Evolutionary conservation across 1,140 invertebrate species (phyloP).

Genomic region (Ectropis grisescens): DNA sequence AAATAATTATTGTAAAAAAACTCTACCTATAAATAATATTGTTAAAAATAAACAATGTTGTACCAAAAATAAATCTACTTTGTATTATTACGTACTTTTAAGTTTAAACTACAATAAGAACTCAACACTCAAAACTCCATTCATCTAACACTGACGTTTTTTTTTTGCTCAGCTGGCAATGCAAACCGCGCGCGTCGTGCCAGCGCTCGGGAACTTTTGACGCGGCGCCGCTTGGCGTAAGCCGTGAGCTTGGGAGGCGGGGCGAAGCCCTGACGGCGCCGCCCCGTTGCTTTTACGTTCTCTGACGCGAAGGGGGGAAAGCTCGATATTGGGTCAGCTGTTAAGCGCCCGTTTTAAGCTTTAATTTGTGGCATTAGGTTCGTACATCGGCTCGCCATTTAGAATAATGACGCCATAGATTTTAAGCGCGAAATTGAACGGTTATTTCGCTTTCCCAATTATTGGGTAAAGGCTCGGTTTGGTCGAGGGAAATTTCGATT

Average conservation of each 20-base stretch:
- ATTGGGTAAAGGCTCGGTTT: too few species aligned
- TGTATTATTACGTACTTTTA: too few species aligned
- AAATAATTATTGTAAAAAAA: too few species aligned
- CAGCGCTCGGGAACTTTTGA: constrained; percentile 54
- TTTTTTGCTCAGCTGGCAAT: constrained; percentile 23
- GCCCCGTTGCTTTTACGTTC: constrained; percentile 62
- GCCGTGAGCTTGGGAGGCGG: constrained; percentile 43
- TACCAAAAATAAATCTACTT: too few species aligned
- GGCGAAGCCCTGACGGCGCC: constrained; percentile 34
- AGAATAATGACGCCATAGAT: constrained; percentile 56
- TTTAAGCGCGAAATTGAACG: constrained; percentile 31
- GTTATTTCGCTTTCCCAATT: constrained; percentile 32
- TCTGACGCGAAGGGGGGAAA: constrained; percentile 38
- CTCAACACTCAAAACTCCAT: too few species aligned
- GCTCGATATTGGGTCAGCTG: constrained; percentile 66
- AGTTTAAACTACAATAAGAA: too few species aligned
- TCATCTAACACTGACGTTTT: constrained; percentile 15
- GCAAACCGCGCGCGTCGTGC: constrained; percentile 35
- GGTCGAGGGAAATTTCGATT: too few species aligned
- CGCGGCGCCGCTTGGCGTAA: constrained; percentile 24
- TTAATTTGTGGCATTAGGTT: constrained; percentile 67
- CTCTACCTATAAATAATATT: too few species aligned
- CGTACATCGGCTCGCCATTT: constrained; percentile 48
- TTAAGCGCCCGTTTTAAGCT: constrained; percentile 68
- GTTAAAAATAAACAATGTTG: too few species aligned